phyloP scores from a whole-genome alignment of 1,140 invertebrate species.

The Drosophila simulans region DNA sequence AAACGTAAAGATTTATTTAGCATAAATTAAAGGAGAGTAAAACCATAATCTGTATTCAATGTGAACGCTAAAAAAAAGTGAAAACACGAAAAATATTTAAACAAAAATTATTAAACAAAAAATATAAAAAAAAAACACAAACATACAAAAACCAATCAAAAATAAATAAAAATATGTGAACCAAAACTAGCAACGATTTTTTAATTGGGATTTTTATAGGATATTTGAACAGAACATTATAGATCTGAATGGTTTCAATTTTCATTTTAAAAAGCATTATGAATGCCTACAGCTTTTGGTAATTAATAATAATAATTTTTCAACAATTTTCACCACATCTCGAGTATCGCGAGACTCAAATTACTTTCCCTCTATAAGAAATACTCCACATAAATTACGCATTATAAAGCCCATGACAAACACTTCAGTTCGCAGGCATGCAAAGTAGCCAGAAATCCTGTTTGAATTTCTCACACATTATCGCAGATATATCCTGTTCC shows the following conservation, averaged over 20 bases:
- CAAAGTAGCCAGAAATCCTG: conserved; percentile 61
- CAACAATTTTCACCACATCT: conserved; percentile 17
- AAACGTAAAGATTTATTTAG: conserved; percentile 44
- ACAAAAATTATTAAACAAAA: conserved; percentile 53
- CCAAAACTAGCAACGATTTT: conserved; percentile 28
- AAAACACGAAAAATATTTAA: conserved; percentile 51
- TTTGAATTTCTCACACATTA: conserved; percentile 35
- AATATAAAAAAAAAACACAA: conserved; percentile 30
- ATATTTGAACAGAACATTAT: not conserved
- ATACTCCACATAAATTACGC: conserved; percentile 37
- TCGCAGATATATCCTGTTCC: conserved; percentile 35
- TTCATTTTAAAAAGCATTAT: not conserved
- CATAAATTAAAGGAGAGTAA: conserved; percentile 49
- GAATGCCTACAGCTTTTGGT: not conserved
- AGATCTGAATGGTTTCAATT: not conserved
- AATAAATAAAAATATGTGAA: conserved; percentile 76
- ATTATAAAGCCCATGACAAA: conserved; percentile 2
- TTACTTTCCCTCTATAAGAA: conserved; percentile 33
- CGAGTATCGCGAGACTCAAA: conserved; percentile 11
- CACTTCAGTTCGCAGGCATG: conserved; percentile 9
- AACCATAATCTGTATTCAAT: conserved; percentile 63
- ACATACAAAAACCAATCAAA: conserved; percentile 54
- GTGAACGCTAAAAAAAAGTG: conserved; percentile 50
- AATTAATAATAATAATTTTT: not conserved
- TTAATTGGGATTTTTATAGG: not conserved